Evolutionary conservation across 2,113 vertebrate species (phyloP).

Genomic region (Ascaphus truei): DNA sequence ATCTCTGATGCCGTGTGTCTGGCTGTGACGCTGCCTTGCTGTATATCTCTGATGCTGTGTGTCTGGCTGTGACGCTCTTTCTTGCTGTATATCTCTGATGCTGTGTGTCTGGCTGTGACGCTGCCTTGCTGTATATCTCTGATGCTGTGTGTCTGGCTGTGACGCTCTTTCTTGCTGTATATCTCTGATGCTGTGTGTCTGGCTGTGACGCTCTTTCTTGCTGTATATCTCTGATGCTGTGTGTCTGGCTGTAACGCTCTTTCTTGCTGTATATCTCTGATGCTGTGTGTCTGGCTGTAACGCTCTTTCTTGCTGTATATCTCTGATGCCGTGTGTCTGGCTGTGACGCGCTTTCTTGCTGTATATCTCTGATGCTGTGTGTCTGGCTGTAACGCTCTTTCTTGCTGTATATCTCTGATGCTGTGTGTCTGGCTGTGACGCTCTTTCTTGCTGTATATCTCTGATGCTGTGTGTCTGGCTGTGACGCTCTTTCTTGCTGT

Average conservation of each 20-base stretch:
- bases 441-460: not conserved
- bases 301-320: not conserved
- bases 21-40: not conserved
- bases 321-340: not conserved
- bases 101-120: not conserved
- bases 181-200: not conserved
- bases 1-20: not conserved
- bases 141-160: not conserved
- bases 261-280: not conserved
- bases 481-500: not conserved
- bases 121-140: not conserved
- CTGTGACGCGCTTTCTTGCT: not conserved
- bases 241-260: not conserved
- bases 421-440: not conserved
- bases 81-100: not conserved
- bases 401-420: not conserved
- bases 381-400: not conserved
- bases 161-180: not conserved
- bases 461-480: not conserved
- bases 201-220: not conserved
- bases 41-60: not conserved
- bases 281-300: not conserved
- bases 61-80: not conserved
- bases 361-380: not conserved
- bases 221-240: not conserved